These are phyloP conservation scores for Capitella teleta DNA, from an alignment of 1,140 invertebrate genomes.

Conservation along the genomic window DNA sequence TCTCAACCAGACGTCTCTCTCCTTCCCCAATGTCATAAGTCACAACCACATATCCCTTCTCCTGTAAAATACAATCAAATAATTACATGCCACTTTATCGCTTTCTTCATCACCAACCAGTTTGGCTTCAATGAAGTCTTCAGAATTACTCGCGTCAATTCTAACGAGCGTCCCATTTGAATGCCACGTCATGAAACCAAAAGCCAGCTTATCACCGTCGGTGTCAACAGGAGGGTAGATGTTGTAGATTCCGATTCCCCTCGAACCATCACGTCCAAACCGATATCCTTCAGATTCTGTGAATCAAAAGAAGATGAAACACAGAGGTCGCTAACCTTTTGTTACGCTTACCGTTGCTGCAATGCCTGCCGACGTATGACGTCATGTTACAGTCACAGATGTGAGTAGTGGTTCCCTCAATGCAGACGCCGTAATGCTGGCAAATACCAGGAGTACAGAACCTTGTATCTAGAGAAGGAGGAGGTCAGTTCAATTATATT, in stretches of 20 bases:
- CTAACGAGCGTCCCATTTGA: slow-evolving; percentile 22
- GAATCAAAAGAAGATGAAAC: slow-evolving; percentile 13
- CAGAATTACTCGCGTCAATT: slow-evolving; percentile 17
- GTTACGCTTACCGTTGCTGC: neutral
- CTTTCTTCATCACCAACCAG: slow-evolving; percentile 21
- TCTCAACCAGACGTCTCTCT: slow-evolving; percentile 13
- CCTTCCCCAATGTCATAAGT: slow-evolving; percentile 22
- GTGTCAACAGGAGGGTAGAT: slow-evolving; percentile 14
- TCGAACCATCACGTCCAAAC: slow-evolving; percentile 14
- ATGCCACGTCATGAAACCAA: slow-evolving; percentile 33
- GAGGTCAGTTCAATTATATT: neutral
- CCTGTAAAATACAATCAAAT: too few relatives aligned
- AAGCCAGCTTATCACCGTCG: slow-evolving; percentile 21
- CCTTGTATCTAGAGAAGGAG: neutral
- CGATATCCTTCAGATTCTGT: slow-evolving; percentile 28
- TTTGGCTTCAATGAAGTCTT: slow-evolving; percentile 26
- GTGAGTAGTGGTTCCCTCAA: slow-evolving; percentile 17
- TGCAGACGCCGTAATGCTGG: slow-evolving; percentile 19
- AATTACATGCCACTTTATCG: too few relatives aligned
- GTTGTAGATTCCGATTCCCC: slow-evolving; percentile 21
- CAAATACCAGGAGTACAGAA: slow-evolving; percentile 11
- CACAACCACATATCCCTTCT: slow-evolving; percentile 23
- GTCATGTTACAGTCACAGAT: slow-evolving; percentile 32
- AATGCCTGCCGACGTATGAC: slow-evolving; percentile 18
- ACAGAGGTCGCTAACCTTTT: neutral